phyloP scores from a whole-genome alignment of 2,888 invertebrate species.

The Folsomia candida region DNA sequence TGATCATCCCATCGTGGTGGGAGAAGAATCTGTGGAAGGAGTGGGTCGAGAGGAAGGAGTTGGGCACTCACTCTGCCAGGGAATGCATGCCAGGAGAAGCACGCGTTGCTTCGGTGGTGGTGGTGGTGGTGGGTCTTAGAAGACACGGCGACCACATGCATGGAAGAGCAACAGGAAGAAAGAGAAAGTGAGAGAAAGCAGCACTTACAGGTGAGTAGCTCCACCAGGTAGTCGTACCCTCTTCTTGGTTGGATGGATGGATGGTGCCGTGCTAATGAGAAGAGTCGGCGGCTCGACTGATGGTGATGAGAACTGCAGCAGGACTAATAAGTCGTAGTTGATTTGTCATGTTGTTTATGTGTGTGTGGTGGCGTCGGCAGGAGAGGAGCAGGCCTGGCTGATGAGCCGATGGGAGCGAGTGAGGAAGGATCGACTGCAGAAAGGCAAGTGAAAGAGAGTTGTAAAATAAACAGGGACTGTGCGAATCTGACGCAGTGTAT shows the following conservation, averaged over 20 bases:
- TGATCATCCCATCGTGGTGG: background rate
- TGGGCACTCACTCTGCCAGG: background rate
- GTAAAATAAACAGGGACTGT: slow-evolving; percentile 51
- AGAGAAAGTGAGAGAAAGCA: too few species aligned
- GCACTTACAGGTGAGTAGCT: background rate
- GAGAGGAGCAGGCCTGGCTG: slow-evolving; percentile 1
- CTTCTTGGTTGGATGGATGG: too few species aligned
- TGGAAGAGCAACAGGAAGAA: slow-evolving; percentile 7
- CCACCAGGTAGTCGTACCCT: background rate
- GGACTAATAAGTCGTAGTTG: background rate
- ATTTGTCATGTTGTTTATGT: background rate
- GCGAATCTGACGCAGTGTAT: slow-evolving; percentile 51
- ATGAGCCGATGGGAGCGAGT: background rate
- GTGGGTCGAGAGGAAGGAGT: background rate
- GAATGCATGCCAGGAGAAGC: background rate
- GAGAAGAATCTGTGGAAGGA: background rate
- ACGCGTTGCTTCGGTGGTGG: too few species aligned
- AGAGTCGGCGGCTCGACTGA: background rate
- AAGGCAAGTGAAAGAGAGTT: slow-evolving; percentile 49
- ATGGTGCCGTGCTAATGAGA: background rate
- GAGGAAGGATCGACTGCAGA: slow-evolving; percentile 28
- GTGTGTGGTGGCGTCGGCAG: background rate
- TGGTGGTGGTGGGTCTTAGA: too few species aligned
- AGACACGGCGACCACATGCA: too few species aligned
- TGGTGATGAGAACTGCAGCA: background rate